phyloP scores from a whole-genome alignment of 2,113 vertebrate genomes.

The Pangasianodon hypophthalmus region DNA sequence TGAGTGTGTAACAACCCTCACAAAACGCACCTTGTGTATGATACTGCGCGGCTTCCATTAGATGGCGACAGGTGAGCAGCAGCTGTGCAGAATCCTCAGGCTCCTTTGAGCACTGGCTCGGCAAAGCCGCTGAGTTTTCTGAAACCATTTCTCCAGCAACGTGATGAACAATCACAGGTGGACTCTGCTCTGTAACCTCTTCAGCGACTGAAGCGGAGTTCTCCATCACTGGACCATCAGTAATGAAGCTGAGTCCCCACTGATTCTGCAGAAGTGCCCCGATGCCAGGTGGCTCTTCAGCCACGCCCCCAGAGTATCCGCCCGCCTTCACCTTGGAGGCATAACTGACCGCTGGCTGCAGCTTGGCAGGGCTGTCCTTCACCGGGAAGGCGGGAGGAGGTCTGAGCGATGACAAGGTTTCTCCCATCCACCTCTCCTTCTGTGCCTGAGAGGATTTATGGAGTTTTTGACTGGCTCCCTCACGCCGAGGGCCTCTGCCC shows the following conservation, averaged over 20 bases:
- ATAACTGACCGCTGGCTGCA: conserved; percentile 82
- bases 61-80: conserved; percentile 75
- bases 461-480: conserved; percentile 61
- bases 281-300: conserved; percentile 75
- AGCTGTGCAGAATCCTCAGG: conserved; percentile 68
- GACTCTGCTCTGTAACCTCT: neutral
- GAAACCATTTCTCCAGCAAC: conserved; percentile 35
- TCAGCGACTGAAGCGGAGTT: neutral
- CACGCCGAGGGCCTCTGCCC: conserved; percentile 65
- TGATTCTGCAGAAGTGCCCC: conserved; percentile 82
- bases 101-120: conserved; percentile 43
- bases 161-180: neutral
- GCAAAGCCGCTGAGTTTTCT: conserved; percentile 41
- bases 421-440: conserved; percentile 74
- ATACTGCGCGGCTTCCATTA: conserved; percentile 75
- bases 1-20: neutral
- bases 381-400: conserved; percentile 82
- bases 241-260: conserved; percentile 86
- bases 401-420: conserved; percentile 78
- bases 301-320: conserved; percentile 58
- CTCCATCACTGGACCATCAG: conserved; percentile 61
- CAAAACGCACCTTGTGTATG: conserved; percentile 71
- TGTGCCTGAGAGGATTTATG: conserved; percentile 55
- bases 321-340: conserved; percentile 85
- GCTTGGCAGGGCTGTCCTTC: conserved; percentile 83